These are phyloP conservation scores for Umimayanthus kanabou DNA, from an alignment of 92 coral and sea anemone species.

Conservation along the genomic window DNA sequence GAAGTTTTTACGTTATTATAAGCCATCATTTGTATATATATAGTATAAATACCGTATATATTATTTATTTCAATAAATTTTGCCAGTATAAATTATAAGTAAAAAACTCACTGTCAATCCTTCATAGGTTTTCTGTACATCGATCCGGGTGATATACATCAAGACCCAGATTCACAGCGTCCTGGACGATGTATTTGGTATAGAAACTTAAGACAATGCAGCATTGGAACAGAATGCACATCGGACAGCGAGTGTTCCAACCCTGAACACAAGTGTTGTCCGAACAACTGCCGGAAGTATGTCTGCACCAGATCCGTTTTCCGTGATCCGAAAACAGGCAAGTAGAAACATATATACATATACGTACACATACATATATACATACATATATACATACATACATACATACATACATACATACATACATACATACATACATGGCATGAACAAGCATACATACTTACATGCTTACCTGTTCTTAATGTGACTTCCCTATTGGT, in stretches of 20 bases:
- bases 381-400: too few species aligned
- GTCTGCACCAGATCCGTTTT: conserved; percentile 55
- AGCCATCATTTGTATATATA: too few species aligned
- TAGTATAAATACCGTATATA: too few species aligned
- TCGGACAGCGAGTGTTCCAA: conserved; percentile 61
- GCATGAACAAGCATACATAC: neutral
- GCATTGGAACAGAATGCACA: conserved; percentile 37
- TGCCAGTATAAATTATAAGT: neutral
- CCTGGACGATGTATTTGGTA: conserved; percentile 31
- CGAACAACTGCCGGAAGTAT: conserved; percentile 53
- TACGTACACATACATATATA: too few species aligned
- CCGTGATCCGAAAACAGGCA: conserved; percentile 22
- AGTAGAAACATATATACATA: neutral
- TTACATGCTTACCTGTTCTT: too few species aligned
- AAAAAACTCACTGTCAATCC: neutral
- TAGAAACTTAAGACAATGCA: conserved; percentile 13
- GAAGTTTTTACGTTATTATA: too few species aligned
- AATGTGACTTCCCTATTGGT: too few species aligned
- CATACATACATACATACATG: neutral
- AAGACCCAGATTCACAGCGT: neutral
- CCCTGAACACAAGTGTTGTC: conserved; percentile 58
- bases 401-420: too few species aligned
- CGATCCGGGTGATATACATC: neutral
- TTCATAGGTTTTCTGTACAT: conserved; percentile 11
- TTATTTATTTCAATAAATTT: too few species aligned